Conservation (phyloP, 2,113 vertebrate genomes). For the Gallinago jamesoni region DNA sequence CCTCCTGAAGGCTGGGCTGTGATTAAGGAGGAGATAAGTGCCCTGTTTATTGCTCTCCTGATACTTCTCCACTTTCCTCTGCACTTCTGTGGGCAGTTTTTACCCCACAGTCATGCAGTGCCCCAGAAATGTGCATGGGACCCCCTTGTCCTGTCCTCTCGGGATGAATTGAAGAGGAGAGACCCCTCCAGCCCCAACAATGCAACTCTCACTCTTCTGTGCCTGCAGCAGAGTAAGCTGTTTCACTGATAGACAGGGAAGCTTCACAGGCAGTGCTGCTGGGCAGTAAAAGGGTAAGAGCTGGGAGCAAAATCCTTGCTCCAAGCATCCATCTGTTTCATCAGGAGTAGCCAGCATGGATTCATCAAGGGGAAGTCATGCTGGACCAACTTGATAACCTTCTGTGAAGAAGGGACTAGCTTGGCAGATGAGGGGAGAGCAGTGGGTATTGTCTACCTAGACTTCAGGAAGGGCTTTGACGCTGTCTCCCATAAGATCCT, state of each 20-base stretch:
- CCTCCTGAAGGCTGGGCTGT: neutral
- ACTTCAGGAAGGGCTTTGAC: neutral
- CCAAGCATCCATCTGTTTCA: neutral
- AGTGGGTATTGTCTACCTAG: neutral
- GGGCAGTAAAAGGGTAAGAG: neutral
- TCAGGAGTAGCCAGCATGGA: neutral
- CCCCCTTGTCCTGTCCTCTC: neutral
- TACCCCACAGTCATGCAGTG: neutral
- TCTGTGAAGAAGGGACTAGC: neutral
- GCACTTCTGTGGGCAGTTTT: neutral
- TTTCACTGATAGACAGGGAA: neutral
- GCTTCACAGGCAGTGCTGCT: neutral
- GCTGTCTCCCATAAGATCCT: neutral
- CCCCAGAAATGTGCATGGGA: neutral
- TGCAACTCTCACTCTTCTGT: neutral
- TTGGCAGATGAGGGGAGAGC: neutral
- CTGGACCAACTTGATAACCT: neutral
- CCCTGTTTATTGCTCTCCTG: constrained; percentile 38
- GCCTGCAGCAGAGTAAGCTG: neutral
- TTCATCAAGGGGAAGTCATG: neutral
- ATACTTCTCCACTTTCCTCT: neutral
- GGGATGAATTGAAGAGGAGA: neutral
- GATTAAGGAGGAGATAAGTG: constrained; percentile 41
- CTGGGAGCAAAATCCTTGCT: neutral
- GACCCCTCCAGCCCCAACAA: neutral